phyloP scores from a whole-genome alignment of 1,140 invertebrate species.

The Drosophila leontia region DNA sequence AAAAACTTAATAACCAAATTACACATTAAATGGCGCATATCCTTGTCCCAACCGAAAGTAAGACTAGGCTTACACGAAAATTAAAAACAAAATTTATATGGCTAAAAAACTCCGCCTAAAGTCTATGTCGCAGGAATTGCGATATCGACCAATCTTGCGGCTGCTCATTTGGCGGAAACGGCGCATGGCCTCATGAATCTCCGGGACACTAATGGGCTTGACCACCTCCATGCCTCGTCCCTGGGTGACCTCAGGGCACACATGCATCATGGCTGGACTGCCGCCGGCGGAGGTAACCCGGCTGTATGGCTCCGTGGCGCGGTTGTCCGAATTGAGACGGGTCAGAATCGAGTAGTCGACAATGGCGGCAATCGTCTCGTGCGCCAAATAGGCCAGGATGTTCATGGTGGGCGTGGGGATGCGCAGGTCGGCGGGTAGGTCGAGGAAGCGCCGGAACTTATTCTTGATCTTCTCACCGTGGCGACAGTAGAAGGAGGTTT shows the following conservation, averaged over 20 bases:
- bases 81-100: slow-evolving; percentile 50
- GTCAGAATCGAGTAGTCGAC: slow-evolving; percentile 83
- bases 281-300: slow-evolving; percentile 80
- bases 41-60: background rate
- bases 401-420: slow-evolving; percentile 81
- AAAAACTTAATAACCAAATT: background rate
- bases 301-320: slow-evolving; percentile 76
- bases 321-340: slow-evolving; percentile 77
- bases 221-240: slow-evolving; percentile 83
- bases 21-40: background rate
- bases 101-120: slow-evolving; percentile 77
- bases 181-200: slow-evolving; percentile 84
- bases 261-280: slow-evolving; percentile 80
- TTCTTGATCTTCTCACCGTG: slow-evolving; percentile 84
- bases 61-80: background rate
- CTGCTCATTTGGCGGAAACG: slow-evolving; percentile 77
- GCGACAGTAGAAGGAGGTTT: slow-evolving; percentile 81
- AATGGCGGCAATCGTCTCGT: slow-evolving; percentile 83
- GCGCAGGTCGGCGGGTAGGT: slow-evolving; percentile 72
- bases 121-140: slow-evolving; percentile 78
- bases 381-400: slow-evolving; percentile 81
- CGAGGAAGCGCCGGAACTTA: slow-evolving; percentile 78
- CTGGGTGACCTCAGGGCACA: slow-evolving; percentile 83
- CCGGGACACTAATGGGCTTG: slow-evolving; percentile 80
- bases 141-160: slow-evolving; percentile 76